phyloP scores from a whole-genome alignment of 2,113 vertebrate species.

The Saccopteryx leptura region DNA sequence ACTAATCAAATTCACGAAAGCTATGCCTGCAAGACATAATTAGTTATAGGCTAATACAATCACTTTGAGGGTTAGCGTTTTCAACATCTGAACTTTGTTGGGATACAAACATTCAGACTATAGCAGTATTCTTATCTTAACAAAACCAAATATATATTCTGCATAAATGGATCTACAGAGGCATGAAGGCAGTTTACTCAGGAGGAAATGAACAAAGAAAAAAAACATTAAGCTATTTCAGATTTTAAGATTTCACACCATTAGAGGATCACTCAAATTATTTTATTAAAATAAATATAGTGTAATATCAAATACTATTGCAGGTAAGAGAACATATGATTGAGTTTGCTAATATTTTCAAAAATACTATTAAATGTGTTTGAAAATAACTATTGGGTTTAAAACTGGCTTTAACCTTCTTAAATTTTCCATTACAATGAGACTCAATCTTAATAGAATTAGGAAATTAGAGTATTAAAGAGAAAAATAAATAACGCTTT shows the following conservation, averaged over 20 bases:
- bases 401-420: background rate
- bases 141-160: slow-evolving; percentile 42
- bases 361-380: background rate
- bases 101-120: background rate
- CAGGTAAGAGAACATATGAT: background rate
- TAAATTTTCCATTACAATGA: slow-evolving; percentile 1
- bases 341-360: background rate
- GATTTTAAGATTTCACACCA: slow-evolving; percentile 6
- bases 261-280: slow-evolving; percentile 21
- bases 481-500: slow-evolving; percentile 19
- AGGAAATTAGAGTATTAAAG: background rate
- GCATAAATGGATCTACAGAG: background rate
- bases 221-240: background rate
- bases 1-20: background rate
- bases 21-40: background rate
- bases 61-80: background rate
- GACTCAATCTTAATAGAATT: background rate
- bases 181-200: background rate
- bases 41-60: background rate
- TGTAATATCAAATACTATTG: background rate
- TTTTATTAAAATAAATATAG: background rate
- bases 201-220: background rate
- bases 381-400: slow-evolving; percentile 10
- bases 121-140: slow-evolving; percentile 9
- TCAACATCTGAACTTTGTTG: background rate